phyloP scores from a whole-genome alignment of 2,797 vertebrate species.

The Carapus acus region DNA sequence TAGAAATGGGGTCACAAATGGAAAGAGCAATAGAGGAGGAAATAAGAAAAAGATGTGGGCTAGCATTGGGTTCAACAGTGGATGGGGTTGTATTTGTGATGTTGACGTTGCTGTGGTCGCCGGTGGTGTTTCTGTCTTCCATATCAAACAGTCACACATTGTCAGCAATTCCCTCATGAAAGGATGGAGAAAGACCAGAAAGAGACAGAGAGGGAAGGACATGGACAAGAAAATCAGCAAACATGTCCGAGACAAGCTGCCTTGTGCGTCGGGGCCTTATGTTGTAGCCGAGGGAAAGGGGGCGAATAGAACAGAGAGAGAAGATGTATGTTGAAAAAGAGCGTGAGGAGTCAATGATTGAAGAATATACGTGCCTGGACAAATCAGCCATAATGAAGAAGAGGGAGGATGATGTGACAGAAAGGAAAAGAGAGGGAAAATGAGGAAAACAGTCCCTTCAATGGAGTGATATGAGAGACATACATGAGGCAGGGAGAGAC shows the following conservation, averaged over 20 bases:
- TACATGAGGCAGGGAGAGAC: slow-evolving; percentile 23
- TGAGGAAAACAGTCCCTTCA: slow-evolving; percentile 29
- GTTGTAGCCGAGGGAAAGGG: slow-evolving; percentile 8
- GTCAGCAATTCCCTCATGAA: slow-evolving; percentile 52
- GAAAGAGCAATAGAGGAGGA: slow-evolving; percentile 32
- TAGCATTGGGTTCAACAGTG: slow-evolving; percentile 22
- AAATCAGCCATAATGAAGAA: slow-evolving; percentile 34
- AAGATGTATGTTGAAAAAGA: background rate
- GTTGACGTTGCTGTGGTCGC: slow-evolving; percentile 50
- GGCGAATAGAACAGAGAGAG: slow-evolving; percentile 10
- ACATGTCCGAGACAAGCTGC: slow-evolving; percentile 48
- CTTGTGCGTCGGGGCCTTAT: slow-evolving; percentile 37
- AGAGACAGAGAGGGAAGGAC: slow-evolving; percentile 7
- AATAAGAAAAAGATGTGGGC: slow-evolving; percentile 6
- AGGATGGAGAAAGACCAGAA: slow-evolving; percentile 41
- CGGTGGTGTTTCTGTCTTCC: slow-evolving; percentile 62
- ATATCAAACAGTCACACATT: slow-evolving; percentile 67
- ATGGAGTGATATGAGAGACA: slow-evolving; percentile 30
- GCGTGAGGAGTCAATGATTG: slow-evolving; percentile 11
- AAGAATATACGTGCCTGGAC: background rate
- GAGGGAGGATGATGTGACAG: slow-evolving; percentile 29
- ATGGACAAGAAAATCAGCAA: slow-evolving; percentile 21
- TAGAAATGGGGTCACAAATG: slow-evolving; percentile 27
- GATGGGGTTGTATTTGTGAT: slow-evolving; percentile 26
- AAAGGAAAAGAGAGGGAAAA: slow-evolving; percentile 4